Conservation (phyloP, 2,797 vertebrate species). For the Picus viridis region DNA sequence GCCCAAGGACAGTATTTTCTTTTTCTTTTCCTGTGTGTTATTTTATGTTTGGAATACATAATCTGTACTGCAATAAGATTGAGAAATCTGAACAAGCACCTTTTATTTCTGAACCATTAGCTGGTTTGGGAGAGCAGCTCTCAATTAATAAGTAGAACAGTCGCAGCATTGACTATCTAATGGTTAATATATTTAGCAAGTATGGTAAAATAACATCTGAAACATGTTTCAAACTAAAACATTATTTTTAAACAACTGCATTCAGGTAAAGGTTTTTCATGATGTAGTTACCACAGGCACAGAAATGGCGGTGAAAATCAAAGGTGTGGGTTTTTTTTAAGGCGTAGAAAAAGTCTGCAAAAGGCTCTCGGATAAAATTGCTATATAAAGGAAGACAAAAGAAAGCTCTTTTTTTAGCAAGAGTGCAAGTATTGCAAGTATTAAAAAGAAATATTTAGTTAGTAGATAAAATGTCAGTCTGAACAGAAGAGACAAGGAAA, state of each 20-base stretch:
- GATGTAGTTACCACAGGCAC: background rate
- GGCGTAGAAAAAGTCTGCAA: background rate
- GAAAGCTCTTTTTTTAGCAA: background rate
- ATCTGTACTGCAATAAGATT: background rate
- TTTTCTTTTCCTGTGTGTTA: background rate
- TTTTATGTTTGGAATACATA: background rate
- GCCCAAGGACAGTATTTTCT: background rate
- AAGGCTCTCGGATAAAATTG: background rate
- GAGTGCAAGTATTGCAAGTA: slow-evolving; percentile 40
- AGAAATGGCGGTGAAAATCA: background rate
- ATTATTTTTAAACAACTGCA: background rate
- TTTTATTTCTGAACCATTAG: background rate
- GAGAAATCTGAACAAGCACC: background rate
- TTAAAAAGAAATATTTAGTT: slow-evolving; percentile 55
- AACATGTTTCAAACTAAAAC: background rate
- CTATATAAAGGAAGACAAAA: background rate
- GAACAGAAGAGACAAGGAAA: slow-evolving; percentile 27
- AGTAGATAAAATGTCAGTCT: slow-evolving; percentile 57
- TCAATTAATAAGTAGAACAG: background rate
- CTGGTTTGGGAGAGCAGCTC: background rate
- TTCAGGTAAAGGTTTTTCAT: background rate
- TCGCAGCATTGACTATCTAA: background rate
- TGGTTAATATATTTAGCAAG: background rate
- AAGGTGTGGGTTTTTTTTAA: background rate
- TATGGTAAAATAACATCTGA: background rate